Percentiles rank a stretch among this genome's conserved stretches.
Conservation (phyloP, 2,797 vertebrate genomes). For the Myotis findleyi region DNA sequence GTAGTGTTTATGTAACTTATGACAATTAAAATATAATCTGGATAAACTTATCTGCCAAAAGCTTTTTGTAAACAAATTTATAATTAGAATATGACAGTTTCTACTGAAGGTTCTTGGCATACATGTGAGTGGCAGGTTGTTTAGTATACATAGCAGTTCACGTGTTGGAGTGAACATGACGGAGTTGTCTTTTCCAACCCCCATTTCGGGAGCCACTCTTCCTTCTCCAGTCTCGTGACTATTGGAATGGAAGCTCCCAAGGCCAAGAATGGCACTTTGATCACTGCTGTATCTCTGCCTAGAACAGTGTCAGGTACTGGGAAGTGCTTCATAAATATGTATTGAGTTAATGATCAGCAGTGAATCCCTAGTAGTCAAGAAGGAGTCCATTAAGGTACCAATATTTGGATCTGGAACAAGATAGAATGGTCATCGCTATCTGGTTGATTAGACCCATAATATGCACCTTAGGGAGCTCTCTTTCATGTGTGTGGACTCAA, state of each 20-base stretch:
- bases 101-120: not conserved
- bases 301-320: not conserved
- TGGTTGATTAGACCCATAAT: not conserved
- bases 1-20: not conserved
- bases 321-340: not conserved
- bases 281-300: not conserved
- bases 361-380: not conserved
- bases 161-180: not conserved
- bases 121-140: not conserved
- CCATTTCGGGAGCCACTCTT: not conserved
- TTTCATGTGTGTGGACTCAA: not conserved
- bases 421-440: not conserved
- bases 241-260: not conserved
- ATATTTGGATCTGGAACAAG: not conserved
- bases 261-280: not conserved
- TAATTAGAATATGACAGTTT: not conserved
- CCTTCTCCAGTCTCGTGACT: not conserved
- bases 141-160: not conserved
- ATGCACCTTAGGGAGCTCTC: not conserved
- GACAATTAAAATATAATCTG: constrained; percentile 5
- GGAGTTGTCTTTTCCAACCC: not conserved
- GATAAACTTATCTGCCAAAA: not conserved
- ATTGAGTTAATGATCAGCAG: not conserved
- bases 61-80: not conserved
- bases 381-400: no score